A percentile compares a stretch with the other conserved stretches of the same genome.
phyloP scores from a whole-genome alignment of 2,888 invertebrate genomes.

The Sarcophaga carnaria region DNA sequence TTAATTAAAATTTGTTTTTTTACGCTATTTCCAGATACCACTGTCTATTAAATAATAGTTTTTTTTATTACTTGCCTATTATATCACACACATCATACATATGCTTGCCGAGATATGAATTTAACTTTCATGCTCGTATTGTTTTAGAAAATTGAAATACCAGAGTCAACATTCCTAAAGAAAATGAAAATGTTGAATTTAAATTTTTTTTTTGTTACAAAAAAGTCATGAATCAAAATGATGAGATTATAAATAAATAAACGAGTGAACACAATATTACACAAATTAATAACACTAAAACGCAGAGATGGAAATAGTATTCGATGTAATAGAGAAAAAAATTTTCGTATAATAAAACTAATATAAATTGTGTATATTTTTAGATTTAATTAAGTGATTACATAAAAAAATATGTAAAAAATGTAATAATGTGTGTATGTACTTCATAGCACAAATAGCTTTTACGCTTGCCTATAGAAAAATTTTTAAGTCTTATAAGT shows the following conservation, averaged over 20 bases:
- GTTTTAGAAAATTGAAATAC: neutral
- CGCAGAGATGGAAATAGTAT: neutral
- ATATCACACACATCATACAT: neutral
- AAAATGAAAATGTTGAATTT: conserved; percentile 35
- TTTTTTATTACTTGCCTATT: too few relatives aligned
- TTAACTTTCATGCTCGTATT: neutral
- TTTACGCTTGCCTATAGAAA: too few relatives aligned
- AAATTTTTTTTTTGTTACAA: conserved; percentile 23
- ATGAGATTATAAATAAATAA: conserved; percentile 51
- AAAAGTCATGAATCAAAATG: conserved; percentile 31
- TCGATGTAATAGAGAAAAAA: neutral
- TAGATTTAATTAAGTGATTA: too few relatives aligned
- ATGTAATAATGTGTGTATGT: too few relatives aligned
- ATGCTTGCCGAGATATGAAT: neutral
- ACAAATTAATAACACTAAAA: neutral
- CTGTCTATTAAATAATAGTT: too few relatives aligned
- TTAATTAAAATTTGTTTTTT: neutral
- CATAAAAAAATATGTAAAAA: too few relatives aligned
- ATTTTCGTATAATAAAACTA: too few relatives aligned
- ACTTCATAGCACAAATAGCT: too few relatives aligned
- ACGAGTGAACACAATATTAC: conserved; percentile 16
- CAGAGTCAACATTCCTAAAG: neutral
- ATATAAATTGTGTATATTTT: too few relatives aligned
- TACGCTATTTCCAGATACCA: neutral
- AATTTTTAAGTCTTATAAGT: too few relatives aligned